Evolutionary conservation across 1,140 invertebrate species (phyloP).

Genomic region (Drosophila cardini): DNA sequence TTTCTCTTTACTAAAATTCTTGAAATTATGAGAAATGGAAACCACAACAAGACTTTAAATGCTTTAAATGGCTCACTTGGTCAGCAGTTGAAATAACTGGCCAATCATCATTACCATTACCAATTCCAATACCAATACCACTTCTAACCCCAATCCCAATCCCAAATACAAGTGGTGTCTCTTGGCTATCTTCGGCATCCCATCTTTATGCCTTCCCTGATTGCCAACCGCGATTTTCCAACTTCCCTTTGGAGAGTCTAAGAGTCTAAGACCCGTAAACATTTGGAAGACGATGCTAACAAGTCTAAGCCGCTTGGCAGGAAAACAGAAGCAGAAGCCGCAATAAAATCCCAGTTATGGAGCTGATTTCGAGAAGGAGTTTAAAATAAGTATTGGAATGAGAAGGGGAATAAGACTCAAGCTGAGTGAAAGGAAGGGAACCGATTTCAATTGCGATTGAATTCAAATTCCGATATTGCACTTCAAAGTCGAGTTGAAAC

Average conservation of each 20-base stretch:
- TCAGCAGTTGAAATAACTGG: slow-evolving; percentile 20
- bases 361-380: background rate
- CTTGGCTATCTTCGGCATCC: slow-evolving; percentile 32
- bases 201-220: slow-evolving; percentile 30
- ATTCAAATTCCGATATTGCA: slow-evolving; percentile 69
- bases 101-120: slow-evolving; percentile 18
- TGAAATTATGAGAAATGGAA: slow-evolving; percentile 38
- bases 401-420: slow-evolving; percentile 1
- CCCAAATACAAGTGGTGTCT: slow-evolving; percentile 11
- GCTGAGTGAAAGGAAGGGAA: background rate
- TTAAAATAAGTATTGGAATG: background rate
- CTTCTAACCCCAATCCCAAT: background rate
- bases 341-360: slow-evolving; percentile 60
- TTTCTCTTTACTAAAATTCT: background rate
- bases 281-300: slow-evolving; percentile 55
- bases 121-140: slow-evolving; percentile 3
- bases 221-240: slow-evolving; percentile 18
- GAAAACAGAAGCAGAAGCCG: slow-evolving; percentile 46
- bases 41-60: background rate
- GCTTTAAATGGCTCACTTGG: slow-evolving; percentile 15
- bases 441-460: slow-evolving; percentile 70
- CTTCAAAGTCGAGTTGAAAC: slow-evolving; percentile 72
- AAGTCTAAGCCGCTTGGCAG: slow-evolving; percentile 57
- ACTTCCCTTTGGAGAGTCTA: slow-evolving; percentile 6
- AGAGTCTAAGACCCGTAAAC: slow-evolving; percentile 10